These are phyloP conservation scores for Upupa epops DNA, from an alignment of 2,113 vertebrate species.

Conservation along the genomic window DNA sequence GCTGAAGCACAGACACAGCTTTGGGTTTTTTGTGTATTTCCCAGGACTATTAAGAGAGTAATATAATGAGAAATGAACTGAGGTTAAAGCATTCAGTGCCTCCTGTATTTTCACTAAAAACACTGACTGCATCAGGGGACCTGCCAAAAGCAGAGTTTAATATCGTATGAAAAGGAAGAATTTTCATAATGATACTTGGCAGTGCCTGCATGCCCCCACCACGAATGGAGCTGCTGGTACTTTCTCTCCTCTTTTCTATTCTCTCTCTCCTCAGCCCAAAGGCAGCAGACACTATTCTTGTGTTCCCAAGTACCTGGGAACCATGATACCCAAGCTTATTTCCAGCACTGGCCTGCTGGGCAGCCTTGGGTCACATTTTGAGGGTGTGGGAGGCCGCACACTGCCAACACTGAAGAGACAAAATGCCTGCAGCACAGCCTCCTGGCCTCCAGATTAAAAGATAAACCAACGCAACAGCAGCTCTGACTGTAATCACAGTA, in stretches of 20 bases:
- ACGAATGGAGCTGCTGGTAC: slow-evolving; percentile 16
- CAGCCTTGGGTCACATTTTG: neutral
- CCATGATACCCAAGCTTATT: neutral
- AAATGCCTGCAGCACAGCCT: neutral
- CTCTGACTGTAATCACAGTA: neutral
- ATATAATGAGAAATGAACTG: slow-evolving; percentile 54
- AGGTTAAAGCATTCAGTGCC: slow-evolving; percentile 61
- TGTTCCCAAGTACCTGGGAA: neutral
- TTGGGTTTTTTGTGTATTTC: neutral
- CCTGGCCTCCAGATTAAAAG: neutral
- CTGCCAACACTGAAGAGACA: neutral
- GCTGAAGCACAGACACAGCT: neutral
- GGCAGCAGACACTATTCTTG: neutral
- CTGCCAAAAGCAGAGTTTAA: slow-evolving; percentile 57
- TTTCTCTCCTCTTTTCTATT: neutral
- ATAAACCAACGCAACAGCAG: neutral
- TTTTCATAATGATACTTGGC: slow-evolving; percentile 63
- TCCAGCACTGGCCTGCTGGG: neutral
- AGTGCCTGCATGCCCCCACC: slow-evolving; percentile 32
- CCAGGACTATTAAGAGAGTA: slow-evolving; percentile 44
- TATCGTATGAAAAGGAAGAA: slow-evolving; percentile 53
- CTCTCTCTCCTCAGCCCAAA: neutral
- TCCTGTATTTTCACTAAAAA: slow-evolving; percentile 54
- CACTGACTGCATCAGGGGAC: slow-evolving; percentile 11
- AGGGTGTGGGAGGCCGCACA: neutral